These are phyloP conservation scores for Fabriciana adippe DNA, from an alignment of 2,888 invertebrate genomes.

Conservation along the genomic window DNA sequence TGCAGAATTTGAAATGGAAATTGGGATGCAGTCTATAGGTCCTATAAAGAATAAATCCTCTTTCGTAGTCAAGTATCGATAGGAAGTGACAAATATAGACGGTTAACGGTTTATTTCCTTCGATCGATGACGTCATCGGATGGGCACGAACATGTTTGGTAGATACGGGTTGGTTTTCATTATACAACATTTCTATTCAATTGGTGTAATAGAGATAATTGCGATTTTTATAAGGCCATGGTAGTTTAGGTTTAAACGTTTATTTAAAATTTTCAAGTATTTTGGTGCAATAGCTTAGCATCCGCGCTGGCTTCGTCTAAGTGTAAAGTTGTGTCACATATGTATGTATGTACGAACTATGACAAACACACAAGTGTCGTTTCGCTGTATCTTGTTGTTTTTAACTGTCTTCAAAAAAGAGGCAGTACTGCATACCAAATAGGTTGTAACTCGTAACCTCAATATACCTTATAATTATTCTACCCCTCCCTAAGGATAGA, in stretches of 20 bases:
- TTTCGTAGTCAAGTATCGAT: constrained; percentile 21
- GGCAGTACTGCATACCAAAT: too few relatives aligned
- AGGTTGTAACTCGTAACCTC: too few relatives aligned
- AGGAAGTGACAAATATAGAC: constrained; percentile 36
- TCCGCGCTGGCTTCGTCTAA: too few relatives aligned
- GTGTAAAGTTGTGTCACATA: too few relatives aligned
- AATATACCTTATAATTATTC: too few relatives aligned
- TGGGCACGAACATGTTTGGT: constrained; percentile 20
- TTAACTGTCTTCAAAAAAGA: too few relatives aligned
- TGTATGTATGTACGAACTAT: too few relatives aligned
- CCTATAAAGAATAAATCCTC: constrained; percentile 12
- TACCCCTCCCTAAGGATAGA: too few relatives aligned
- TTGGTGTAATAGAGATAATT: neutral
- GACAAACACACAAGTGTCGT: too few relatives aligned
- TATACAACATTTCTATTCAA: constrained; percentile 17
- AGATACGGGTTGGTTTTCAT: constrained; percentile 4
- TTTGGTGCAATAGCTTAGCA: too few relatives aligned
- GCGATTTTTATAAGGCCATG: constrained; percentile 3
- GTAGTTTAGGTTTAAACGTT: neutral
- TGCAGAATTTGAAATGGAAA: constrained; percentile 1
- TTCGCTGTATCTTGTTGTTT: too few relatives aligned
- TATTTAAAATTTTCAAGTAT: too few relatives aligned
- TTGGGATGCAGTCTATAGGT: neutral
- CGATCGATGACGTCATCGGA: constrained; percentile 38
- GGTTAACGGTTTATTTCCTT: constrained; percentile 43